Evolutionary conservation across 1,140 invertebrate species (phyloP), one percentile per base, ranked within the genome.

Genomic region (Latrodectus geometricus): DNA sequence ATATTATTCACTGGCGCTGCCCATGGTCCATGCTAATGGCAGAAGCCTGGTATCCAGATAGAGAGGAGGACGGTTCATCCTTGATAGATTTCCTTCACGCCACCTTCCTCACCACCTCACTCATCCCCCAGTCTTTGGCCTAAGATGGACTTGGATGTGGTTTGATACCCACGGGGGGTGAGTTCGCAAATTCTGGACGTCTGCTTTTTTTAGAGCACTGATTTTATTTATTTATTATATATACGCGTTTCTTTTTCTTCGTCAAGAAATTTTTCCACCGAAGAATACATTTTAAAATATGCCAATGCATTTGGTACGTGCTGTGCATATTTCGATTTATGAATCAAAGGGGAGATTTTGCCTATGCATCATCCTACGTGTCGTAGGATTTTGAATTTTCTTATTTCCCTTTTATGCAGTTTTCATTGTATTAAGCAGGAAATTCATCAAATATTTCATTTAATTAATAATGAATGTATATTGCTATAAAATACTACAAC

Each of bases 1-100:
- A 84, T 84, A 84, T 84, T 84, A 84, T 84, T 84, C 82, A 84
- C 82, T 76, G 54, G 20, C 35, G 73, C 82, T 84, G 82, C 82
- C 82, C 82, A 84, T 48, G 61, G 82, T 76, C 82, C 82, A 84
- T 84, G 82, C 82, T 84, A 84, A 84, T 84, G 82, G 82, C 73
- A 76, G 23, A 48, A 20, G 23, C 78, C n/a, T 76, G 65, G 82
- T 84, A 84, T 84, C 82, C 56, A 76, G 79, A 82, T 72, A 73
- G 79, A 73, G 73, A 56, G 54, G 80, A 76, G 21, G 73, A 68
- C 14, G 65, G 82, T 84, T 84, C 82, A 84, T 84, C 82, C 73
- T 66, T 84, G 82, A 84, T 84, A 84, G 82, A 84, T 84, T 84
- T 84, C 82, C 50, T 76, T 84, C 82, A 52, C 82, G 49, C 73